A percentile compares a stretch with the other conserved stretches of the same genome.
Conservation (phyloP, 2,113 vertebrate genomes). For the Amblyopsis rosae region DNA sequence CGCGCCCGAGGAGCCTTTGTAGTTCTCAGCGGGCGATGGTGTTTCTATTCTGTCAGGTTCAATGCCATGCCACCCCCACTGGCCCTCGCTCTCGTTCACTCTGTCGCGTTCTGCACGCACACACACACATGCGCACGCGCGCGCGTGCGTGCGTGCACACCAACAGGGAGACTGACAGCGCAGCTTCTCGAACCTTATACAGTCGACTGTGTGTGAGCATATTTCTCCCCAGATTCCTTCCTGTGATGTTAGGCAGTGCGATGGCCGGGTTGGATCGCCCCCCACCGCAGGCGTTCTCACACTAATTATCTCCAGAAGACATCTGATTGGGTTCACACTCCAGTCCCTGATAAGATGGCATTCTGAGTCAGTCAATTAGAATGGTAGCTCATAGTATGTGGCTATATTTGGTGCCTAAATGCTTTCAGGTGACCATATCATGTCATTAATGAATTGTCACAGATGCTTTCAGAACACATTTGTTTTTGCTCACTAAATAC, state of each 20-base stretch:
- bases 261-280: background rate
- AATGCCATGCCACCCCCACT: constrained; percentile 21
- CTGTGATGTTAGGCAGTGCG: background rate
- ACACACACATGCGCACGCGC: background rate
- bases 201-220: background rate
- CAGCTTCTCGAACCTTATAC: too few relatives aligned
- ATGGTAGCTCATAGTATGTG: background rate
- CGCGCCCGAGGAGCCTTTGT: constrained; percentile 16
- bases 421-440: background rate
- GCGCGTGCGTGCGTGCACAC: constrained; percentile 4
- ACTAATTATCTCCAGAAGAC: background rate
- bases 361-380: background rate
- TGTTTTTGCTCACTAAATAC: background rate
- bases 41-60: constrained; percentile 33
- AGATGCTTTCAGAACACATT: too few relatives aligned
- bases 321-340: background rate
- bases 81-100: constrained; percentile 1
- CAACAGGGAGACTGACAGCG: constrained; percentile 9
- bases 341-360: background rate
- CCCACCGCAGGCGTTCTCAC: background rate
- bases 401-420: background rate
- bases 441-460: too few relatives aligned
- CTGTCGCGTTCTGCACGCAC: constrained; percentile 7
- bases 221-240: background rate
- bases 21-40: constrained; percentile 30